Conservation (phyloP, 2,113 vertebrate genomes). For the Nycticorax nycticorax region DNA sequence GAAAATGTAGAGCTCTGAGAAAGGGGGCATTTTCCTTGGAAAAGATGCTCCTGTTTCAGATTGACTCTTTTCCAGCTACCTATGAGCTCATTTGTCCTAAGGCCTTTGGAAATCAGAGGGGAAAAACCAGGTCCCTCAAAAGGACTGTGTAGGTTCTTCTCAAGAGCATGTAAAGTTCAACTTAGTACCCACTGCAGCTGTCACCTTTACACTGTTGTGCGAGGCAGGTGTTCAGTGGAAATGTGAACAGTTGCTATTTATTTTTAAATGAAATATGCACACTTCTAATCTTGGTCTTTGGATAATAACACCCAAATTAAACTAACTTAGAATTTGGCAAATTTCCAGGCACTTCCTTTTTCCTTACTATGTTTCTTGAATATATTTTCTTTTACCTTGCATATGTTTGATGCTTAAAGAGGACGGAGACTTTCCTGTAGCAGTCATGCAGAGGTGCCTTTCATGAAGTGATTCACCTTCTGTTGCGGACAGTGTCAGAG, state of each 20-base stretch:
- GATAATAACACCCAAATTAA: not conserved
- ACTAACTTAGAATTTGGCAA: not conserved
- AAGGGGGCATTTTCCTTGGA: not conserved
- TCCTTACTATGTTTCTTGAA: not conserved
- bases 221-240: not conserved
- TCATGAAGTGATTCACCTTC: not conserved
- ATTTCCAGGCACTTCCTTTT: not conserved
- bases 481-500: not conserved
- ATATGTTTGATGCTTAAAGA: not conserved
- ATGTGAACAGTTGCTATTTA: not conserved
- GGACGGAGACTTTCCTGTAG: not conserved
- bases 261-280: not conserved
- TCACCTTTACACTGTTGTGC: rapidly evolving
- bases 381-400: not conserved
- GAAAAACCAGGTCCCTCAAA: not conserved
- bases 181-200: not conserved
- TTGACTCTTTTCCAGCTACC: not conserved
- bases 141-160: not conserved
- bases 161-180: not conserved
- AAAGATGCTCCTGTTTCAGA: not conserved
- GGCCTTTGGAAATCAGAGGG: not conserved
- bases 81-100: not conserved
- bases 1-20: not conserved
- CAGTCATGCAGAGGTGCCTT: conserved; percentile 27
- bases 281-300: not conserved